Evolutionary conservation across 2,797 vertebrate species (phyloP).

Genomic region (Hippoglossus hippoglossus): DNA sequence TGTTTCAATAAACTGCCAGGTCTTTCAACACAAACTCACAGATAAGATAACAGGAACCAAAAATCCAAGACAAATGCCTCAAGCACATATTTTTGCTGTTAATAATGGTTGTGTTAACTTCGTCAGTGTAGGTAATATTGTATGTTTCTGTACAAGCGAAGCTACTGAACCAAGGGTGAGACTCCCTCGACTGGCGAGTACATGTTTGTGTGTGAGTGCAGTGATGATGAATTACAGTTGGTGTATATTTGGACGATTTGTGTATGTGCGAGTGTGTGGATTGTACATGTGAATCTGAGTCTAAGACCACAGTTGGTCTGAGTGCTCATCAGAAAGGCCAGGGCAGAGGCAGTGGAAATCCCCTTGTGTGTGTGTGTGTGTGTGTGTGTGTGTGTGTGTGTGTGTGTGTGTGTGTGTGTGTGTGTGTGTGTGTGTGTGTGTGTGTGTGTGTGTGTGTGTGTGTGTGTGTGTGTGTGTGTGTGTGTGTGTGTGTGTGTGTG

Average conservation of each 20-base stretch:
- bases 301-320: constrained; percentile 44
- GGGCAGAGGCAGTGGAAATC: constrained; percentile 74
- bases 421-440: constrained; percentile 29
- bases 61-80: no score
- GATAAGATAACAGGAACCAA: no score
- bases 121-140: no score
- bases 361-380: constrained; percentile 59
- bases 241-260: not conserved
- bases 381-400: constrained; percentile 31
- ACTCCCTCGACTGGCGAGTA: no score
- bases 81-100: no score
- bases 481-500: not conserved
- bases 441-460: not conserved
- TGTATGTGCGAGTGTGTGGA: constrained; percentile 7
- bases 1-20: not conserved
- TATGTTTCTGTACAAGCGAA: no score
- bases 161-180: no score
- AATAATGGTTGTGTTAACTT: no score
- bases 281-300: not conserved
- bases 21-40: not conserved
- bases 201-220: not conserved
- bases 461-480: constrained; percentile 16
- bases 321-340: constrained; percentile 67
- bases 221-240: no score
- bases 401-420: constrained; percentile 1